Base-by-base conservation (phyloP, 2,113 vertebrate genomes). In the Excalfactoria chinensis region DNA sequence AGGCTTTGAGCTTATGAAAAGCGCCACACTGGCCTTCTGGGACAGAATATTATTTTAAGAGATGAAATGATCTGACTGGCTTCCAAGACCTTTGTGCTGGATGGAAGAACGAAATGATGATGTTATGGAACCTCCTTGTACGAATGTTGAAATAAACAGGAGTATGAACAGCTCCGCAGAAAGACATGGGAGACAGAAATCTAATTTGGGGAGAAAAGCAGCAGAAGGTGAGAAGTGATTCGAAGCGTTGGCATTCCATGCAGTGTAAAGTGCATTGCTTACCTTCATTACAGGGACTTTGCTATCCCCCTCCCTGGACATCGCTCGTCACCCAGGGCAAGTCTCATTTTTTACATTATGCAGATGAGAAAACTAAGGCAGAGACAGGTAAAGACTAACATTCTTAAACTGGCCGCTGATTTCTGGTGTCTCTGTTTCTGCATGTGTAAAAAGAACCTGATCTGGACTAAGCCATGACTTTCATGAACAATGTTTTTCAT, bases 221-320 rank as follows among this genome's bases (percentile, higher is more conserved):
- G 92, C 91, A 81, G 70, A 88, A 40, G 86, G 76, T 90, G 80
- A 88, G 86, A 90, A 82, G 60, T 81, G 32, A 90, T 79, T 79
- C 55, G 93, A 48, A 81, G 53, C 0, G 11, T n/a, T 78, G 86
- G 74, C 80, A 90, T 46, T 84, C 90, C 71, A 48, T 73, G 40
- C 40, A 78, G 66, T 28, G 15, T 37, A 37, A 88, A 7, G 46
- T 73, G 58, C 56, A 92, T 11, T 63, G 69, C 83, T 80, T 51
- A 49, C 72, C 90, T 79, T 70, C 62, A 70, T 26, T 51, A 73
- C n/a, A 6, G 37, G 32, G 35, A 28, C 43, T 81, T 62, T 56
- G 72, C 73, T 71, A 28, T 23, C 18, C 18, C 18, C 11, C 64
- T 68, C 69, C 40, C 43, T 21, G 23, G 44, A 80, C 53, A 32